Conservation (phyloP, 2,888 invertebrate species). For the Aricia artaxerxes region DNA sequence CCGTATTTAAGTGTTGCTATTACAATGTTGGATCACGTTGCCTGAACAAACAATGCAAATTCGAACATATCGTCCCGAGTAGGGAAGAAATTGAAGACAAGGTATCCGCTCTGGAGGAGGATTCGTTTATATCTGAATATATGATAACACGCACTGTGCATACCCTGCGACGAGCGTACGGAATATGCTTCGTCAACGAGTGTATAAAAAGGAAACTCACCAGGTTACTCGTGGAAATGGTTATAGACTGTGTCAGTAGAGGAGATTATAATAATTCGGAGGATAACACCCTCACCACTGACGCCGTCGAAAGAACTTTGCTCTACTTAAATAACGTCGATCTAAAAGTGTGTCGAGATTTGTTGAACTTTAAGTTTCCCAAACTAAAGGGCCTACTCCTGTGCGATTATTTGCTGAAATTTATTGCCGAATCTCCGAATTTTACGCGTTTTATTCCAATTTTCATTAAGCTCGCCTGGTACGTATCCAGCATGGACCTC, state of each 20-base stretch:
- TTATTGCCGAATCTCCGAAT: constrained; percentile 62
- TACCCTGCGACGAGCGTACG: constrained; percentile 49
- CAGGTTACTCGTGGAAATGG: constrained; percentile 57
- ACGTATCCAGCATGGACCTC: constrained; percentile 49
- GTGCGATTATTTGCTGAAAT: constrained; percentile 57
- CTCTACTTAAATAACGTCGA: constrained; percentile 55
- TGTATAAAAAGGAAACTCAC: constrained; percentile 52
- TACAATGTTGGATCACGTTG: constrained; percentile 54
- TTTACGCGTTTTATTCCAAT: constrained; percentile 63
- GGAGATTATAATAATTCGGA: constrained; percentile 38
- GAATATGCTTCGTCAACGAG: constrained; percentile 52
- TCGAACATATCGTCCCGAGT: constrained; percentile 47
- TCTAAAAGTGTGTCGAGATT: constrained; percentile 49
- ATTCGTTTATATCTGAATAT: constrained; percentile 57
- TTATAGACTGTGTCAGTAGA: constrained; percentile 51
- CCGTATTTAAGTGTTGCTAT: constrained; percentile 55
- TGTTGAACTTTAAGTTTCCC: constrained; percentile 46
- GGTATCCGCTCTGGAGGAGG: constrained; percentile 42
- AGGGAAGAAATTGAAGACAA: constrained; percentile 37
- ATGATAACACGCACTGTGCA: constrained; percentile 47
- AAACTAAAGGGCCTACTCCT: constrained; percentile 40
- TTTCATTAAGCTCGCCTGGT: constrained; percentile 57
- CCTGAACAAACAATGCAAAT: constrained; percentile 50
- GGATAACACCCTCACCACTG: constrained; percentile 44
- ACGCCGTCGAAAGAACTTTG: constrained; percentile 52